Conservation (phyloP, 2,888 invertebrate species). For the Lasioglossum zephyrum region DNA sequence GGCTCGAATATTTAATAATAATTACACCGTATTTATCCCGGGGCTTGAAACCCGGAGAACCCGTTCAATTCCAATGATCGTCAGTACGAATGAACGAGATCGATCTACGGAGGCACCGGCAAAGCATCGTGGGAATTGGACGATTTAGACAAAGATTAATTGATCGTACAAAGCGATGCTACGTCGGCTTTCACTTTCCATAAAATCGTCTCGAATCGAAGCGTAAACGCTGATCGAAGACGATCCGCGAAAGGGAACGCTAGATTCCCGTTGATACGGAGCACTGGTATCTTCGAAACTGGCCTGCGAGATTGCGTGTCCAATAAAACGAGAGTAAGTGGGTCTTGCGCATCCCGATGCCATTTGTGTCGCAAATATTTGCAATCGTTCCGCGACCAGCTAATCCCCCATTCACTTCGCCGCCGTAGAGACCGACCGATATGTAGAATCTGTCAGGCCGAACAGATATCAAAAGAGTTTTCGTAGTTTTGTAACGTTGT, state of each 20-base stretch:
- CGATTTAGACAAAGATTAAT: constrained; percentile 63
- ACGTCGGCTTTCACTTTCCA: constrained; percentile 64
- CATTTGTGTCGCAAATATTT: background rate
- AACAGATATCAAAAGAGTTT: background rate
- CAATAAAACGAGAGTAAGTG: constrained; percentile 10
- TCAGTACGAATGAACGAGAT: background rate
- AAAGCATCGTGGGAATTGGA: constrained; percentile 58
- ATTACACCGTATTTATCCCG: background rate
- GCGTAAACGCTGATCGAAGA: constrained; percentile 33
- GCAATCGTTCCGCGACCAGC: constrained; percentile 1
- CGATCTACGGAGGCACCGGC: constrained; percentile 2
- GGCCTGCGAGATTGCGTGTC: background rate
- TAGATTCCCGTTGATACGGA: constrained; percentile 33
- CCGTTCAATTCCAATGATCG: background rate
- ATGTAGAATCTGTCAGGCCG: background rate
- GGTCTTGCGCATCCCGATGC: constrained; percentile 5
- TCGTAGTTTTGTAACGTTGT: background rate
- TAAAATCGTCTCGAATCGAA: constrained; percentile 51
- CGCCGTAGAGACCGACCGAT: background rate
- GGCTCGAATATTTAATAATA: background rate
- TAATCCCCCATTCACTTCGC: background rate
- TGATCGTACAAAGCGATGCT: constrained; percentile 44
- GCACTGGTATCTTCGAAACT: constrained; percentile 8
- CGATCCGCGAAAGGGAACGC: constrained; percentile 37
- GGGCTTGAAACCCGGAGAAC: background rate